These are phyloP conservation scores for Mylabris phalerata DNA, from an alignment of 1,140 invertebrate genomes.

Conservation along the genomic window DNA sequence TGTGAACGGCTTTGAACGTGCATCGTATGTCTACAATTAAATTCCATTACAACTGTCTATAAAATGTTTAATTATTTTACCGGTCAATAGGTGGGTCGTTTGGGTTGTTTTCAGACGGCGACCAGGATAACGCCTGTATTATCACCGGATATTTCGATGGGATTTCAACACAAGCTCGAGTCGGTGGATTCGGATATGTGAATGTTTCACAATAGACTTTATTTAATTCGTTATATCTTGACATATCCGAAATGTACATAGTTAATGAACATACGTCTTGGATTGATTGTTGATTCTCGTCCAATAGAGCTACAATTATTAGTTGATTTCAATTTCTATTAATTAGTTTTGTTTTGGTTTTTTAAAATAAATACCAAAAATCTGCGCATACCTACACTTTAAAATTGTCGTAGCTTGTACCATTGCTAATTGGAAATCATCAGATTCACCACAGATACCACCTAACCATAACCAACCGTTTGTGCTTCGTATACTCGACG, in stretches of 20 bases:
- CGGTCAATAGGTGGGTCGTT: conserved; percentile 30
- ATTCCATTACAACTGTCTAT: neutral
- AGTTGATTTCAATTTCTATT: neutral
- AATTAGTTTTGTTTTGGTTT: no score
- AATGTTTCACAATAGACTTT: conserved; percentile 68
- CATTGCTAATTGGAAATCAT: conserved; percentile 46
- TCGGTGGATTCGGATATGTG: conserved; percentile 75
- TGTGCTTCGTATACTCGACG: conserved; percentile 48
- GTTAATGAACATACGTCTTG: conserved; percentile 70
- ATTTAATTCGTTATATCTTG: conserved; percentile 69
- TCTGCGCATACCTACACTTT: conserved; percentile 67
- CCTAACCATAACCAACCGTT: conserved; percentile 77
- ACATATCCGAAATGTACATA: conserved; percentile 77
- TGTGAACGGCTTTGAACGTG: conserved; percentile 92
- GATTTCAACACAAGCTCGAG: conserved; percentile 79
- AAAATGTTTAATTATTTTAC: conserved; percentile 25
- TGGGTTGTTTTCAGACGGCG: conserved; percentile 19
- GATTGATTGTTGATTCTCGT: conserved; percentile 50
- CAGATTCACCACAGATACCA: conserved; percentile 56
- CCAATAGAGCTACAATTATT: conserved; percentile 22
- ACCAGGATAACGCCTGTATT: conserved; percentile 70
- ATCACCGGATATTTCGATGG: conserved; percentile 68
- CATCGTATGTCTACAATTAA: conserved; percentile 59
- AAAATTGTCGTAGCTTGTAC: conserved; percentile 63
- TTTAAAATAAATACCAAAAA: neutral